These are phyloP conservation scores for Sylvilagus floridanus DNA, from an alignment of 2,797 vertebrate species.

Conservation along the genomic window DNA sequence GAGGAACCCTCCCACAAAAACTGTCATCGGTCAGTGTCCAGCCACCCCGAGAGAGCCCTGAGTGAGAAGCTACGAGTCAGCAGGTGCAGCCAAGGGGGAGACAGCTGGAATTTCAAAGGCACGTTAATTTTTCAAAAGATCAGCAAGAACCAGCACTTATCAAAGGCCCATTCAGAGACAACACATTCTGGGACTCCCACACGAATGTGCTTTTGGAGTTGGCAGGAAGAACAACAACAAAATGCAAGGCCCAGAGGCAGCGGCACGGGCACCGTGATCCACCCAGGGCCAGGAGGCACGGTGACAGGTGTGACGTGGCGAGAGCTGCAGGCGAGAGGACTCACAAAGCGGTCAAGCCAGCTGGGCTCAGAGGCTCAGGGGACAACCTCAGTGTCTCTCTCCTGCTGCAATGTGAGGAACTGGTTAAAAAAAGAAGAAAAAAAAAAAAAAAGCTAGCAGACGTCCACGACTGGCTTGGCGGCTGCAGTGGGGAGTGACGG, in stretches of 20 bases:
- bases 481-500: neutral
- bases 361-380: neutral
- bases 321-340: too few species aligned
- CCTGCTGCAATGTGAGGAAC: neutral
- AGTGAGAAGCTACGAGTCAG: neutral
- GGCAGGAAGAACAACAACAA: neutral
- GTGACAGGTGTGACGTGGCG: neutral
- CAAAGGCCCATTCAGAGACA: neutral
- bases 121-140: constrained; percentile 6
- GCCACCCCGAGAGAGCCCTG: neutral
- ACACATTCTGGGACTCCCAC: neutral
- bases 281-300: neutral
- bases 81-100: neutral
- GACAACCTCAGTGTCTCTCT: neutral
- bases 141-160: neutral
- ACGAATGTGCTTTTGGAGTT: neutral
- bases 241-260: neutral
- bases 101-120: constrained; percentile 65
- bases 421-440: neutral
- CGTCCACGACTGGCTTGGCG: neutral
- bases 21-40: too few species aligned
- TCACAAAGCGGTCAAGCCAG: too few species aligned
- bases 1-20: neutral
- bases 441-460: neutral
- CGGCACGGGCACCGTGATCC: neutral